These are phyloP conservation scores for Psylliodes chrysocephalus DNA, from an alignment of 2,888 invertebrate genomes.

Conservation along the genomic window DNA sequence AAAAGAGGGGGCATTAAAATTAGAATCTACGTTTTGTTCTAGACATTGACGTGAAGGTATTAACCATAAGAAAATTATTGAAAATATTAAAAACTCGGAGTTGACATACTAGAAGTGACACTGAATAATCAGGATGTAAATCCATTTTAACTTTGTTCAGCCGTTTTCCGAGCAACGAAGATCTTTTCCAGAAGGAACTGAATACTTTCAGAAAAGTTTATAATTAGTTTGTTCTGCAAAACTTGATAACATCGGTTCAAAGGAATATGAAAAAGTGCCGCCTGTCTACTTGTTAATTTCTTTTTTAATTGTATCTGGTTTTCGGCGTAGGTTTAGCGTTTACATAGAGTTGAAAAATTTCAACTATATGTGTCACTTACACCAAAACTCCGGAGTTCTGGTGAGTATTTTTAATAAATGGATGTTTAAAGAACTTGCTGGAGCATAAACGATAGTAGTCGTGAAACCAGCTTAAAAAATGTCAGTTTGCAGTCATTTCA, in stretches of 20 bases:
- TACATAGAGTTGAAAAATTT: not conserved
- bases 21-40: too few species aligned
- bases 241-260: conserved; percentile 12
- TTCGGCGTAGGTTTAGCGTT: not conserved
- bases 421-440: not conserved
- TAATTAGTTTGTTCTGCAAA: conserved; percentile 17
- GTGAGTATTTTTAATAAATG: not conserved
- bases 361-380: not conserved
- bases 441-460: not conserved
- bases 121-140: conserved; percentile 4
- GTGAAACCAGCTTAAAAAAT: too few species aligned
- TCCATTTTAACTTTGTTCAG: not conserved
- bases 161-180: not conserved
- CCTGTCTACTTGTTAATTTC: conserved; percentile 12
- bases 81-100: not conserved
- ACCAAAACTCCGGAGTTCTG: not conserved
- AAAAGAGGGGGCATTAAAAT: too few species aligned
- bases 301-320: conserved; percentile 14
- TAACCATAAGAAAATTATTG: not conserved
- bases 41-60: too few species aligned
- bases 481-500: too few species aligned
- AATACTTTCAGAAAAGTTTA: not conserved
- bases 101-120: not conserved
- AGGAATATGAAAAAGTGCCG: conserved; percentile 11
- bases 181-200: not conserved